These are phyloP conservation scores for Anas platyrhynchos DNA, from an alignment of 2,113 vertebrate genomes.

Conservation along the genomic window DNA sequence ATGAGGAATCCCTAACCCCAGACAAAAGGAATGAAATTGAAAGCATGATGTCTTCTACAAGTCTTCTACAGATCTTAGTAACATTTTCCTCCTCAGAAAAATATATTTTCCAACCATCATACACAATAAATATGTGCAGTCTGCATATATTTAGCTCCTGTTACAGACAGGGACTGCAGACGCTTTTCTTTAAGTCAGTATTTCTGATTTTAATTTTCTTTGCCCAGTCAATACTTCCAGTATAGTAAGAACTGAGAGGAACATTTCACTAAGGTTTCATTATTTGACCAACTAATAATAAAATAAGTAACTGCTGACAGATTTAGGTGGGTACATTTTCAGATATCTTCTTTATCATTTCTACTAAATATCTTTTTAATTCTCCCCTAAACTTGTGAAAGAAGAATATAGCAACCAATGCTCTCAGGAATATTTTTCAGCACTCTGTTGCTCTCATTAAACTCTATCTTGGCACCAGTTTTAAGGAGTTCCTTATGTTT, in stretches of 20 bases:
- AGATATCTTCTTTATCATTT: not conserved
- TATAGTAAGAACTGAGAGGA: not conserved
- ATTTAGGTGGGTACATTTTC: not conserved
- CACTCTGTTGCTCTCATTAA: not conserved
- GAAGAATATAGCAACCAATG: not conserved
- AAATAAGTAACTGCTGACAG: not conserved
- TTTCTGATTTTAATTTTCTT: not conserved
- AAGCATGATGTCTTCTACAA: not conserved
- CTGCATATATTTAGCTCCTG: not conserved
- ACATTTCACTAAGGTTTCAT: not conserved
- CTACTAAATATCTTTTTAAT: not conserved
- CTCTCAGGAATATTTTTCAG: not conserved
- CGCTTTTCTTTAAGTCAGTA: not conserved
- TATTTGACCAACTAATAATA: not conserved
- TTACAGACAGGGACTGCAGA: not conserved
- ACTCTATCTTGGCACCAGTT: not conserved
- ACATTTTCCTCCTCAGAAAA: not conserved
- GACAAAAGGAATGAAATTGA: not conserved
- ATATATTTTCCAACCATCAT: not conserved
- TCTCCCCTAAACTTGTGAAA: not conserved
- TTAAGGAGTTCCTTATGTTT: conserved; percentile 20
- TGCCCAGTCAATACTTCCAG: not conserved
- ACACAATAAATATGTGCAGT: not conserved
- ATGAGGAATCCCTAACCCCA: not conserved
- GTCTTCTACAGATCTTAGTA: not conserved